A percentile compares a stretch with the other conserved stretches of the same genome.
Conservation (phyloP, 2,113 vertebrate genomes). For the Eulemur macaco region DNA sequence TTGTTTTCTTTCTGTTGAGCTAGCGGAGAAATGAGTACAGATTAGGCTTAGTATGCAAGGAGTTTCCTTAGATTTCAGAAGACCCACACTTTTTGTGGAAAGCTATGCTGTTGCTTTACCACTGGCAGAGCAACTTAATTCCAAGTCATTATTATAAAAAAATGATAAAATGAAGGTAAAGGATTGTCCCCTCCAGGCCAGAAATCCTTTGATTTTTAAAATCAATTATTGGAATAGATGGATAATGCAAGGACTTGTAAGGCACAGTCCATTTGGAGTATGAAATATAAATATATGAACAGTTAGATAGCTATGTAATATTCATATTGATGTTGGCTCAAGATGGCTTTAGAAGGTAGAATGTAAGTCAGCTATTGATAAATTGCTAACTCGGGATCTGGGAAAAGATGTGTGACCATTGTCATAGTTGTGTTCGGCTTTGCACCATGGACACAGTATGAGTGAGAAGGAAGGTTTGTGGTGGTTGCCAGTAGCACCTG, state of each 20-base stretch:
- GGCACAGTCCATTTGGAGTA: not conserved
- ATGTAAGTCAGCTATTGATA: not conserved
- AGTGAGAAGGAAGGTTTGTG: not conserved
- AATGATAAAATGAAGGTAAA: not conserved
- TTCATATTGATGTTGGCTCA: not conserved
- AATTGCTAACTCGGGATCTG: not conserved
- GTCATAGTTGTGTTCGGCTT: not conserved
- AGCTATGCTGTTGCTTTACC: not conserved
- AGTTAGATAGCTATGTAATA: not conserved
- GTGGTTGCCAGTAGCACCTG: not conserved
- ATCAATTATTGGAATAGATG: not conserved
- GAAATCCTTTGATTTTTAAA: slow-evolving; percentile 47
- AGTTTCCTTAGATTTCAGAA: not conserved
- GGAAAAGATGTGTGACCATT: not conserved
- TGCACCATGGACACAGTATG: not conserved
- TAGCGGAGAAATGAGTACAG: not conserved
- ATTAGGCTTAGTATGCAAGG: not conserved
- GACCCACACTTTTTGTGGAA: not conserved
- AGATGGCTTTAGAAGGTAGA: not conserved
- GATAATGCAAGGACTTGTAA: not conserved
- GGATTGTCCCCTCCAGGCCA: not conserved
- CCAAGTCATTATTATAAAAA: not conserved
- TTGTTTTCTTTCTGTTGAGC: not conserved
- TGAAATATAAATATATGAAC: not conserved
- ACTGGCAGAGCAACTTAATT: not conserved